A percentile compares a stretch with the other conserved stretches of the same genome.
These are phyloP conservation scores for Whitmania pigra DNA, from an alignment of 1,140 invertebrate species.

Conservation along the genomic window DNA sequence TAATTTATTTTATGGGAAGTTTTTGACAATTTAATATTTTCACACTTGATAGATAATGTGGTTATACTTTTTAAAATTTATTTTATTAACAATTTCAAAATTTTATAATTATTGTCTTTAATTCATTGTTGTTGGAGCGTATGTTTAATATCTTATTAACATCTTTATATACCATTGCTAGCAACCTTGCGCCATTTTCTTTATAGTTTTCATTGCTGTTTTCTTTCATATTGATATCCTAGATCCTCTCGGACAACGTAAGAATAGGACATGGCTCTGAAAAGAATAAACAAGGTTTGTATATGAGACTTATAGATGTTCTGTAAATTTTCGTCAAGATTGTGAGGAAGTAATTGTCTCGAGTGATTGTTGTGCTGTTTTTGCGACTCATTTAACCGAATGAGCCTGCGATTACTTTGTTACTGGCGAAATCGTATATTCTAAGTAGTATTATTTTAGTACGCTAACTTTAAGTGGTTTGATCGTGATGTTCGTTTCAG, in stretches of 20 bases:
- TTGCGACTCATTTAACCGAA: neutral
- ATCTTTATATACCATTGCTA: conserved; percentile 1
- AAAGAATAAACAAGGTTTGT: conserved; percentile 3
- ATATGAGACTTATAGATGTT: neutral
- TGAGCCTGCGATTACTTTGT: neutral
- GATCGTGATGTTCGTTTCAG: conserved; percentile 26
- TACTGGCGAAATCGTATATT: neutral
- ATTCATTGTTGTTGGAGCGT: too few relatives aligned
- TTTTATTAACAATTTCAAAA: too few relatives aligned
- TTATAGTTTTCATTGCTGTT: conserved; percentile 5
- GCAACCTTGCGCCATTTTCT: conserved; percentile 11
- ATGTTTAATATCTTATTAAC: too few relatives aligned
- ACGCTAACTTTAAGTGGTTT: too few relatives aligned
- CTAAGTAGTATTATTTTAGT: too few relatives aligned
- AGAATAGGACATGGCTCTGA: conserved; percentile 9
- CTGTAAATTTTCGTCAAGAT: too few relatives aligned
- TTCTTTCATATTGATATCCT: conserved; percentile 9
- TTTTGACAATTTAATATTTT: too few relatives aligned
- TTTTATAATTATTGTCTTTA: too few relatives aligned
- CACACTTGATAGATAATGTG: too few relatives aligned
- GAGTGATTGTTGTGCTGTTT: neutral
- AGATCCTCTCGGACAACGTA: neutral
- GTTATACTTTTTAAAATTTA: too few relatives aligned
- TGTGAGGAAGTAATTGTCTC: neutral
- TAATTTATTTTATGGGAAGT: too few relatives aligned